Percentiles rank a stretch among this genome's conserved stretches.
phyloP scores from a whole-genome alignment of 2,888 invertebrate genomes.

The Cosmia trapezina region DNA sequence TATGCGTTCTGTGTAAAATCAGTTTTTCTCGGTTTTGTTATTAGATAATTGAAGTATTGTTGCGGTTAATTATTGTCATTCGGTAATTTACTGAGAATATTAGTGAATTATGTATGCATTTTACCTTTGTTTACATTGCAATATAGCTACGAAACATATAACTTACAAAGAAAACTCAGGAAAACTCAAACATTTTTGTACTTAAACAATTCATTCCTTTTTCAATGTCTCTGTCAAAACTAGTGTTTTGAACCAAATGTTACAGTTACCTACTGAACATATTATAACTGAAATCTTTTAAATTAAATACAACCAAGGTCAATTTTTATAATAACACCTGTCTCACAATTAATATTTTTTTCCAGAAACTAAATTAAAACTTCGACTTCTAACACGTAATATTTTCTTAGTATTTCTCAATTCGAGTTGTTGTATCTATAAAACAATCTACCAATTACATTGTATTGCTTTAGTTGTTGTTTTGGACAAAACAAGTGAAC shows the following conservation, averaged over 20 bases:
- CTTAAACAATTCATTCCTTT: neutral
- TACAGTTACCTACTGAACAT: neutral
- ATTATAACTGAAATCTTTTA: neutral
- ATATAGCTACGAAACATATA: neutral
- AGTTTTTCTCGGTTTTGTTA: conserved; percentile 39
- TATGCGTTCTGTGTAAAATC: conserved; percentile 37
- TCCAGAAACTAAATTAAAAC: conserved; percentile 21
- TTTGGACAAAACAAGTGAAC: conserved; percentile 46
- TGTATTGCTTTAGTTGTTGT: conserved; percentile 22
- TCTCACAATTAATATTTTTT: conserved; percentile 12
- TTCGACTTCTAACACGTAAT: conserved; percentile 30
- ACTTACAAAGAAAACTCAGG: neutral
- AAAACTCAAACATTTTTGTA: neutral
- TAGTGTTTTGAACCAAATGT: neutral
- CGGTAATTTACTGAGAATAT: neutral
- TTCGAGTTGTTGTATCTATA: conserved; percentile 30
- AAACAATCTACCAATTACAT: conserved; percentile 46
- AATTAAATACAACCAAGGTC: neutral
- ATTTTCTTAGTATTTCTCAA: conserved; percentile 30
- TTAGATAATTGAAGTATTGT: conserved; percentile 50
- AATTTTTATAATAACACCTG: conserved; percentile 6
- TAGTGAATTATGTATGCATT: neutral
- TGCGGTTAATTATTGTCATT: conserved; percentile 21
- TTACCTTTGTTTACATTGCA: conserved; percentile 12
- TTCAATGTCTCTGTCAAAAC: neutral